phyloP scores from a whole-genome alignment of 2,113 vertebrate species.

The Oplegnathus fasciatus region DNA sequence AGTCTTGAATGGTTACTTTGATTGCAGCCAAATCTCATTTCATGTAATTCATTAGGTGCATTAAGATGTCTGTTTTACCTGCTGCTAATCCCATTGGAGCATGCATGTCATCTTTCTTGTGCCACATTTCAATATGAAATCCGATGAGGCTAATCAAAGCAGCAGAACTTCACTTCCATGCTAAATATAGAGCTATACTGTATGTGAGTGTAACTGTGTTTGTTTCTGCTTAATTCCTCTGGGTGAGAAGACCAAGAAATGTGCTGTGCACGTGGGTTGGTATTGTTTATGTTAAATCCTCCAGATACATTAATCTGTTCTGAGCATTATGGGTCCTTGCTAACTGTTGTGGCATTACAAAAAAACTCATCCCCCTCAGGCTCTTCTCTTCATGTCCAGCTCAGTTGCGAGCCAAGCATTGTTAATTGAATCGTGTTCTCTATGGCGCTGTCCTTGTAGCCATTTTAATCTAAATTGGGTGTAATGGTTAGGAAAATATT shows the following conservation, averaged over 20 bases:
- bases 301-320: conserved; percentile 46
- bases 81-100: conserved; percentile 66
- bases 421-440: conserved; percentile 63
- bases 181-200: conserved; percentile 28
- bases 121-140: background rate
- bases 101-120: conserved; percentile 19
- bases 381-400: conserved; percentile 41
- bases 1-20: conserved; percentile 51
- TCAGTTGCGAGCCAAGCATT: conserved; percentile 43
- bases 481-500: conserved; percentile 52
- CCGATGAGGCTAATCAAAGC: conserved; percentile 17
- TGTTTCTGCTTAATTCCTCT: conserved; percentile 52
- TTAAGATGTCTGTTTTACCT: conserved; percentile 67
- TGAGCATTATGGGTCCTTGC: conserved; percentile 32
- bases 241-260: conserved; percentile 42
- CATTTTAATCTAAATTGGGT: conserved; percentile 43
- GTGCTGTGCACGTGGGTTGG: conserved; percentile 45
- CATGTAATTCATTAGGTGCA: conserved; percentile 63
- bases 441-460: conserved; percentile 8
- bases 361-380: conserved; percentile 26
- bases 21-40: conserved; percentile 76
- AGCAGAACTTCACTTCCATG: background rate
- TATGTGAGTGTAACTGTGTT: background rate
- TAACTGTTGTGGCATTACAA: conserved; percentile 22
- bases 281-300: conserved; percentile 59